These are phyloP conservation scores for Semibalanus balanoides DNA, from an alignment of 1,140 invertebrate genomes.

Conservation along the genomic window DNA sequence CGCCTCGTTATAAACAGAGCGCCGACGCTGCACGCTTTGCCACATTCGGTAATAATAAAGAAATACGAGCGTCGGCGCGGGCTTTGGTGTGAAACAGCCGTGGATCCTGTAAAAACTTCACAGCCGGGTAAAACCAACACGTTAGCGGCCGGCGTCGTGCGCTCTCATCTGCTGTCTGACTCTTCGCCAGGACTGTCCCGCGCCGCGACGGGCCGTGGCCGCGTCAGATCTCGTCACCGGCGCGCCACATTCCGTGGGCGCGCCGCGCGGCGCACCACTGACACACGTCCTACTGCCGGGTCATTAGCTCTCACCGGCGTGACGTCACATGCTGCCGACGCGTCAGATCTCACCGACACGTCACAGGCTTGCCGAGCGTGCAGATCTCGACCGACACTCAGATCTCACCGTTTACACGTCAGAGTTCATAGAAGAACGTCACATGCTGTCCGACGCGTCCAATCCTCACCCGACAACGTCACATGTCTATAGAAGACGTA, in stretches of 20 bases:
- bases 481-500: too few relatives aligned
- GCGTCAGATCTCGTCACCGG: neutral
- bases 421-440: too few relatives aligned
- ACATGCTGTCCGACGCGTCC: too few relatives aligned
- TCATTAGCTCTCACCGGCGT: neutral
- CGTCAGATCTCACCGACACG: neutral
- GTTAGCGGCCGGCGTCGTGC: neutral
- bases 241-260: neutral
- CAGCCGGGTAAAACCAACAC: conserved; percentile 1
- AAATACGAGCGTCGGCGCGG: neutral
- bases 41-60: neutral
- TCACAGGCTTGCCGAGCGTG: neutral
- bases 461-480: too few relatives aligned
- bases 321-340: neutral
- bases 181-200: neutral
- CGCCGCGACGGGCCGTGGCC: neutral
- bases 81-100: neutral
- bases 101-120: neutral
- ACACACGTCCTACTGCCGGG: neutral
- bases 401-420: too few relatives aligned
- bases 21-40: neutral
- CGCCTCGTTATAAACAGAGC: neutral
- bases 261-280: neutral
- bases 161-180: neutral
- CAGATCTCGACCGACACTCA: too few relatives aligned